phyloP scores from a whole-genome alignment of 2,113 vertebrate species.

The Eulemur macaco region DNA sequence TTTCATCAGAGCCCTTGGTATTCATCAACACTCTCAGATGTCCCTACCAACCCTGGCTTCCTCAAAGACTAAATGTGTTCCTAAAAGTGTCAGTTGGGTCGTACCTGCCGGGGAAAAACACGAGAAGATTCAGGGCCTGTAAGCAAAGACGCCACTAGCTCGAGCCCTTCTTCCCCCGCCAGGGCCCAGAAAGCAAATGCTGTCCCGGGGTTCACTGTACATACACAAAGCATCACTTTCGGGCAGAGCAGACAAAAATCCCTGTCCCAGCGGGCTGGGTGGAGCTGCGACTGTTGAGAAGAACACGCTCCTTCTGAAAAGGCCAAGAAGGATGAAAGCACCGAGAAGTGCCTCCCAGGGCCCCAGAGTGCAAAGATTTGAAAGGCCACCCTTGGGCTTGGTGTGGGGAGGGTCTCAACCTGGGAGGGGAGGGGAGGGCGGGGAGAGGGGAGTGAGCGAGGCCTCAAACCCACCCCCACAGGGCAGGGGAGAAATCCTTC shows the following conservation, averaged over 20 bases:
- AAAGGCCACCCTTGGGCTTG: not conserved
- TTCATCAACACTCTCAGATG: not conserved
- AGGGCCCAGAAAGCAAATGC: not conserved
- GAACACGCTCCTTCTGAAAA: not conserved
- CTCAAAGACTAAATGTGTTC: not conserved
- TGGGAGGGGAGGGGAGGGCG: not conserved
- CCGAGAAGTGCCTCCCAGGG: fast-evolving
- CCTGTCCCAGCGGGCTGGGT: not conserved
- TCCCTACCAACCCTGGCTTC: not conserved
- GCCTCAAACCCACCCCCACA: not conserved
- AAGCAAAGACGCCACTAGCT: not conserved
- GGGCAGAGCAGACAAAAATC: not conserved
- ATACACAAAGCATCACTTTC: not conserved
- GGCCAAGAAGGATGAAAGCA: not conserved
- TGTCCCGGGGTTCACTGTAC: not conserved
- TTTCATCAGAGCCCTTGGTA: not conserved
- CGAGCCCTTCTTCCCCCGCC: not conserved
- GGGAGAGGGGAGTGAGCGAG: not conserved
- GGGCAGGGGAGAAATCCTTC: not conserved
- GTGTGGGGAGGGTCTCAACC: not conserved
- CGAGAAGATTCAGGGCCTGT: not conserved
- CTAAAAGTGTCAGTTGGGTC: not conserved
- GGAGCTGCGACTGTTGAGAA: fast-evolving
- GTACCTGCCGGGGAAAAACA: not conserved
- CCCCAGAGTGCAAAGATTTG: not conserved